Evolutionary conservation across 2,113 vertebrate species (phyloP).

Genomic region (Tinamus guttatus): DNA sequence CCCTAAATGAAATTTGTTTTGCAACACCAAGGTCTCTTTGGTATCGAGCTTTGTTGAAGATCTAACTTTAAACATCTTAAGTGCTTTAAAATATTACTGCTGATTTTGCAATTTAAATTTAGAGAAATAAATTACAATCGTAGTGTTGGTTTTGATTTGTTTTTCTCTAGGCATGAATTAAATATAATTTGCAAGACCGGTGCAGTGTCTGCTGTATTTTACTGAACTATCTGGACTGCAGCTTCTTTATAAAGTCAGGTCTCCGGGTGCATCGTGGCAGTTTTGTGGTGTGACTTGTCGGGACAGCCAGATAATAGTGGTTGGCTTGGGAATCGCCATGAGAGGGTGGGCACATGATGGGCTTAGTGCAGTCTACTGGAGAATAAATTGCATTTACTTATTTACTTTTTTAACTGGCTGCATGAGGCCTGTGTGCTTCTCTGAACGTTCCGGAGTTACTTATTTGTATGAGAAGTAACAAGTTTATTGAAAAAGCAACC

Average conservation of each 20-base stretch:
- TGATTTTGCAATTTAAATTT: neutral
- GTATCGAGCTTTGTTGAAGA: neutral
- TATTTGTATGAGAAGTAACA: slow-evolving; percentile 59
- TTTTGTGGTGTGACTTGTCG: neutral
- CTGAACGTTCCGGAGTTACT: slow-evolving; percentile 58
- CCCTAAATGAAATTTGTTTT: neutral
- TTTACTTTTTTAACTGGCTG: neutral
- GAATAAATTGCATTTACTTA: neutral
- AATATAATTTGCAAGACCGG: neutral
- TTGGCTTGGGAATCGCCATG: neutral
- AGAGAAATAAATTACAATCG: neutral
- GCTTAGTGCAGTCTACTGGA: neutral
- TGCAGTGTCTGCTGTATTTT: neutral
- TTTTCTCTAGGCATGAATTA: neutral
- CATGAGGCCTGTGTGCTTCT: neutral
- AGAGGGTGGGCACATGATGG: rapidly evolving
- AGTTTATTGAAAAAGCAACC: slow-evolving; percentile 57
- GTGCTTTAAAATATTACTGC: neutral
- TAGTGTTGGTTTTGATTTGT: neutral
- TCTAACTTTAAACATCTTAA: neutral
- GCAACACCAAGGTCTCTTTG: neutral
- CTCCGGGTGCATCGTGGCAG: neutral
- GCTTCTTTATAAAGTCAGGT: neutral
- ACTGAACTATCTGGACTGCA: neutral
- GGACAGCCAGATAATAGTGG: neutral